phyloP scores from a whole-genome alignment of 2,113 vertebrate genomes.

The Tachuris rubrigastra region DNA sequence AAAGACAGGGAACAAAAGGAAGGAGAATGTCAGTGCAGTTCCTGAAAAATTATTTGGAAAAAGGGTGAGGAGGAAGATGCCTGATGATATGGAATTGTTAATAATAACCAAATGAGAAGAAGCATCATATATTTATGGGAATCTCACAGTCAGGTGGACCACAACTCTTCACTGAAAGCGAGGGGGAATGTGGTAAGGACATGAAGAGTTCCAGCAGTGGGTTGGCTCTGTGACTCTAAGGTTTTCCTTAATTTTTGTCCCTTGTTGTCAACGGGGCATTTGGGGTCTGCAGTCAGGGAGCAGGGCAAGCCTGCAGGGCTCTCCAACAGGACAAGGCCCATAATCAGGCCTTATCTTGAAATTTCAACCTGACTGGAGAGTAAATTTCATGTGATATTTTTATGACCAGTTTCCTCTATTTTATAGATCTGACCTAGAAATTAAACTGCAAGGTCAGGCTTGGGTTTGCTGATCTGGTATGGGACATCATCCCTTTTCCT shows the following conservation, averaged over 20 bases:
- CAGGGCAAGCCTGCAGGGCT: not conserved
- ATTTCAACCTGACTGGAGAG: not conserved
- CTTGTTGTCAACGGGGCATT: not conserved
- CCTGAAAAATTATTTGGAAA: not conserved
- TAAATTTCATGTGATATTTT: not conserved
- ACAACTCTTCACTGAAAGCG: not conserved
- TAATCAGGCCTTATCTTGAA: not conserved
- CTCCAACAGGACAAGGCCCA: not conserved
- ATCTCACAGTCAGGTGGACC: not conserved
- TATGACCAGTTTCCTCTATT: not conserved
- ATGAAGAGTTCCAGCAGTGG: rapidly evolving
- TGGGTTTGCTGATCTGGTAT: not conserved
- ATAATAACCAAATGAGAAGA: not conserved
- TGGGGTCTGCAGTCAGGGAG: not conserved
- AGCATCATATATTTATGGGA: not conserved
- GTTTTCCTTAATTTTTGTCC: not conserved
- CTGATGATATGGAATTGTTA: constrained; percentile 5
- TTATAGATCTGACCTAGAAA: not conserved
- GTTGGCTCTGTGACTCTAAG: not conserved
- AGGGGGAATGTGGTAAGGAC: not conserved
- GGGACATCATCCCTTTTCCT: not conserved
- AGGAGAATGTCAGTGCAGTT: not conserved
- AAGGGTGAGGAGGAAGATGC: not conserved
- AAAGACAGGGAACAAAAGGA: not conserved
- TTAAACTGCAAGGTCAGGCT: not conserved